Percentiles rank a stretch among this genome's conserved stretches.
phyloP scores from a whole-genome alignment of 2,888 invertebrate genomes.

The Eilema sororculum region DNA sequence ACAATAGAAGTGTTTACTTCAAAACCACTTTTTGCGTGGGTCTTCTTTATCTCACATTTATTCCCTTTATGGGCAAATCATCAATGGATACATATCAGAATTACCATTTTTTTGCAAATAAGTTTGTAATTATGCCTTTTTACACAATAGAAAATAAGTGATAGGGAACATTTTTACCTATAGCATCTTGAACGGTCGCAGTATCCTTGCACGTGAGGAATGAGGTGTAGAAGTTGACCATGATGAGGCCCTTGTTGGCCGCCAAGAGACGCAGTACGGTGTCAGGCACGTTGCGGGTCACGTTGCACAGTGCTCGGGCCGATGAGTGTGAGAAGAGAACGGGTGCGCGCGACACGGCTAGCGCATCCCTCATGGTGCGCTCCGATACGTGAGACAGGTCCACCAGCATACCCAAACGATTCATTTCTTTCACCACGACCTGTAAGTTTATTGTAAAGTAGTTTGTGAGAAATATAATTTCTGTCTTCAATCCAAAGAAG shows the following conservation, averaged over 20 bases:
- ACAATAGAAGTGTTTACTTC: too few species aligned
- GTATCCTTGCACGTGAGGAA: constrained; percentile 92
- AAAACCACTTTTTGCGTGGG: too few species aligned
- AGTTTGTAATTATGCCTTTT: too few species aligned
- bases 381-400: constrained; percentile 93
- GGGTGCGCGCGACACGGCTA: constrained; percentile 92
- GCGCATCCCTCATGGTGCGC: constrained; percentile 93
- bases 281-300: constrained; percentile 93
- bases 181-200: constrained; percentile 92
- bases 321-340: constrained; percentile 96
- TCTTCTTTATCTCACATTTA: too few species aligned
- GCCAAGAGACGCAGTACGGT: constrained; percentile 91
- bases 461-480: neutral
- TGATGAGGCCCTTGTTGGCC: constrained; percentile 93
- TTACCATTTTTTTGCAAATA: too few species aligned
- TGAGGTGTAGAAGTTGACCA: constrained; percentile 94
- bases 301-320: constrained; percentile 93
- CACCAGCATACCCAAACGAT: constrained; percentile 95
- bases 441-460: constrained; percentile 57
- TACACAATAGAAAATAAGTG: too few species aligned
- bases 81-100: too few species aligned
- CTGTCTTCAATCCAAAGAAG: neutral
- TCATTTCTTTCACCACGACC: constrained; percentile 95
- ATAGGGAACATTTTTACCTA: constrained; percentile 85
- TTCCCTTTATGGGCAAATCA: too few species aligned